Base-by-base conservation (phyloP, 2,113 vertebrate genomes). In the Macquaria australasica region DNA sequence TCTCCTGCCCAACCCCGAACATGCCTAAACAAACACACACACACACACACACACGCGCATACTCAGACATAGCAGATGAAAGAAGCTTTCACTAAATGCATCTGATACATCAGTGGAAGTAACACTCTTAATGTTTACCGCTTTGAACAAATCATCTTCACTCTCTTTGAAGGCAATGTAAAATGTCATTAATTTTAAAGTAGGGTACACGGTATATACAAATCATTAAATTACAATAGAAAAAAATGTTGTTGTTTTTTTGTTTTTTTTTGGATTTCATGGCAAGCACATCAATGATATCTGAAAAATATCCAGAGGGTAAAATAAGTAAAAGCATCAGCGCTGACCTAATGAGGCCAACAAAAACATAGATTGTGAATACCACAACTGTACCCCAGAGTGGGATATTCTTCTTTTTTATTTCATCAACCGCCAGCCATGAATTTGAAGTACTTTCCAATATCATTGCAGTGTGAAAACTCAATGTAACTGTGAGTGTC, bases 271-370 rank as follows among this genome's bases (percentile, higher is more conserved):
- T 3, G 25, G 48, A 72, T 82, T 81, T 84, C 41, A 72, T 60
- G 79, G 70, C 50, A 73, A 1, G 62, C 68, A 60, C 81, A 90
- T 62, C 88, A 90, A 80, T 55, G 63, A 20, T 69, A 66, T 83
- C 43, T 73, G 67, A 87, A 91, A 92, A 91, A 88, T 58, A 92
- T 85, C 90, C 83, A 62, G 88, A 89, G 90, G 89, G 87, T 67
- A 23, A 67, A 83, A 59, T 58, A 82, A 77, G 60, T n/a, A 53
- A 62, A 76, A 67, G 80, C 48, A 37, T 31, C 79, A 83, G 67
- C 31, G 2, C 39, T 91, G 88, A 86, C 91, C 87, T 87, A 93
- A 93, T 81, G 87, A 88, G 86, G 88, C 80, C 72, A 82, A 90
- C 85, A 72, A 45, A 86, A 81, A 82, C 80, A 83, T n/a, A 68